phyloP scores from a whole-genome alignment of 2,888 invertebrate genomes.

The Eupithecia insigniata region DNA sequence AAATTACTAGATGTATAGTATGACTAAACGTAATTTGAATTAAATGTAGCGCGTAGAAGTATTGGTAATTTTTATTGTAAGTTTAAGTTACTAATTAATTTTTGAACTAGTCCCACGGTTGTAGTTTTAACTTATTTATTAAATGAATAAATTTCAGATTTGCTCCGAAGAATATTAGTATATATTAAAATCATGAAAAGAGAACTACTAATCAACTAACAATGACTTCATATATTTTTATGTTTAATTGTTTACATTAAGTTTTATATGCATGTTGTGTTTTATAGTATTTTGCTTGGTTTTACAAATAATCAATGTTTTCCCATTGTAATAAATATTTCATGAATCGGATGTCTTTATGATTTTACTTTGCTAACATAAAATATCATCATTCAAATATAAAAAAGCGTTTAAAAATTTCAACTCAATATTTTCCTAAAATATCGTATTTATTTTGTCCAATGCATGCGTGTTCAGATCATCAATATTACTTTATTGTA shows the following conservation, averaged over 20 bases:
- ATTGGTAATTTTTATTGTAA: constrained; percentile 40
- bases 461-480: no score
- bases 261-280: constrained; percentile 42
- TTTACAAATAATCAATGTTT: constrained; percentile 41
- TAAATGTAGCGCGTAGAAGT: constrained; percentile 54
- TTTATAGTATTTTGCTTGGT: constrained; percentile 41
- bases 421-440: no score
- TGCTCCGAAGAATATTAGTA: constrained; percentile 81
- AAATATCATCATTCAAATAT: constrained; percentile 8
- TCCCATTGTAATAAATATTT: constrained; percentile 13
- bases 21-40: constrained; percentile 52
- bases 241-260: constrained; percentile 27
- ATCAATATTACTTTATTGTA: background rate
- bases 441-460: background rate
- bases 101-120: constrained; percentile 20
- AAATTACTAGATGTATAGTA: constrained; percentile 46
- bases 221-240: constrained; percentile 34
- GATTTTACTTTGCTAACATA: constrained; percentile 22
- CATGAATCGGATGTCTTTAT: constrained; percentile 39
- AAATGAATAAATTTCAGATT: constrained; percentile 69
- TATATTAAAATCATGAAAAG: constrained; percentile 60
- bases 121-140: constrained; percentile 25
- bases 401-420: no score
- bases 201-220: constrained; percentile 44
- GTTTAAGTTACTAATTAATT: constrained; percentile 39